These are phyloP conservation scores for Cepaea hortensis DNA, from an alignment of 2,888 invertebrate species.

Conservation along the genomic window DNA sequence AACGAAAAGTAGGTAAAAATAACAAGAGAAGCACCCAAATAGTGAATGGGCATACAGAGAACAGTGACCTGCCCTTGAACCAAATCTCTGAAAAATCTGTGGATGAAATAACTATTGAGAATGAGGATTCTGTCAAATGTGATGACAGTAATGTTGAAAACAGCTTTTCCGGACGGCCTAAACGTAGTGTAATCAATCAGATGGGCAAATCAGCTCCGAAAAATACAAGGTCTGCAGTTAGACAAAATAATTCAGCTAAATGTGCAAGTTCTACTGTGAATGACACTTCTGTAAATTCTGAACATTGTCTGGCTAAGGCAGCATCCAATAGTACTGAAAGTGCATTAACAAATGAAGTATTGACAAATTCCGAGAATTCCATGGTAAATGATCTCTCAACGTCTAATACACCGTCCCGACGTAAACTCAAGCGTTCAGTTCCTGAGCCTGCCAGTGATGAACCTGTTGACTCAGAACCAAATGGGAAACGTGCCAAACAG, in stretches of 20 bases:
- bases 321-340: too few species aligned
- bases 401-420: not conserved
- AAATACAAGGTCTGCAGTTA: not conserved
- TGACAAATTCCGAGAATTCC: not conserved
- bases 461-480: constrained; percentile 42
- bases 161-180: too few species aligned
- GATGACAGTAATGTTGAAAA: not conserved
- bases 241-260: not conserved
- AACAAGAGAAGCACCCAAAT: not conserved
- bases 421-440: constrained; percentile 46
- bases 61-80: not conserved
- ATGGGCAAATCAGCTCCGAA: not conserved
- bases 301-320: too few species aligned
- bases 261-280: not conserved
- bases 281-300: too few species aligned
- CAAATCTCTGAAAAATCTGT: not conserved
- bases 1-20: not conserved
- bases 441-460: constrained; percentile 50
- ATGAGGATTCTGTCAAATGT: not conserved
- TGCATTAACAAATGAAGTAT: not conserved
- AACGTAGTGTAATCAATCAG: too few species aligned
- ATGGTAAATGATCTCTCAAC: not conserved
- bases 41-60: constrained; percentile 4
- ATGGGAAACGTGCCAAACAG: constrained; percentile 49
- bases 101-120: not conserved